Evolutionary conservation across 2,113 vertebrate genomes (phyloP), one percentile per base, ranked within the genome.

Genomic region (Siniperca knerii): DNA sequence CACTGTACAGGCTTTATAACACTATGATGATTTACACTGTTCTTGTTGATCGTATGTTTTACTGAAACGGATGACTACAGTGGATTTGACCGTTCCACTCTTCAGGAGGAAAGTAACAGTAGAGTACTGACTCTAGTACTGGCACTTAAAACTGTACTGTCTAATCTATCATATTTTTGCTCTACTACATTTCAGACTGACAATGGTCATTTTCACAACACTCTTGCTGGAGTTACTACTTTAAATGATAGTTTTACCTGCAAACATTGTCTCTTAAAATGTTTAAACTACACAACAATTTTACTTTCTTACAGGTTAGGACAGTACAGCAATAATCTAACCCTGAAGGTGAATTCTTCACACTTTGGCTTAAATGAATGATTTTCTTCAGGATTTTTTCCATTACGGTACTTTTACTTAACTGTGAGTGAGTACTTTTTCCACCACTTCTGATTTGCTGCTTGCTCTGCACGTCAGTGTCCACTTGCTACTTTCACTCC

Each of bases 401-500:
- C 44, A n/a, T n/a, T 7, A 15, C 52, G 42, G 4, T 25, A 18
- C 42, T 15, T 48, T 1, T 4, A 77, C 42, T 29, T 64, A 1
- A 20, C 5, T 48, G 16, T 9, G 16, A 48, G 0, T 25, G 16
- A 50, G 1, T 21, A 18, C 23, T 42, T 73, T 33, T 33, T 0
- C 50, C 23, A 55, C 12, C 4, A 29, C 66, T 73, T 65, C 21
- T 54, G 25, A 52, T 61, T 48, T 81, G 25, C 37, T 21, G 15
- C 25, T 37, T 46, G 42, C 23, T 60, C 7, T 52, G 21, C 13
- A 35, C 37, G 23, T 16, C 29, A 25, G 9, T 25, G 16, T 66
- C 55, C 64, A 89, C 81, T 82, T 87, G 75, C 54, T 86, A 82
- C 83, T 73, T 77, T 90, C 83, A 73, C 85, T 88, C 83, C 73